These are phyloP conservation scores for Dasyornis broadbenti DNA, from an alignment of 2,113 vertebrate species.

Conservation along the genomic window DNA sequence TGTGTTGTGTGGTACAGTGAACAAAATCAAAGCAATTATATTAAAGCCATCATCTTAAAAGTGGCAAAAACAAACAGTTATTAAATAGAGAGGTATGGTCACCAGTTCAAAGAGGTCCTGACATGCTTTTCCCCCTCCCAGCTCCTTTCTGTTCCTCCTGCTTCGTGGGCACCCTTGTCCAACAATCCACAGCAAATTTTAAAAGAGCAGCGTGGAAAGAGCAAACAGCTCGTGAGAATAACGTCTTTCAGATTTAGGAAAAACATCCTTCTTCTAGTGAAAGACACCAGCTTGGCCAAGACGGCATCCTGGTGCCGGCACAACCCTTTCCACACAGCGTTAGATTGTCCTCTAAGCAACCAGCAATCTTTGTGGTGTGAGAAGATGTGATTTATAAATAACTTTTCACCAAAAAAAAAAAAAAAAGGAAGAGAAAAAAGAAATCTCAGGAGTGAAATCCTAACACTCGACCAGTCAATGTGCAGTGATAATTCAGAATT, in stretches of 20 bases:
- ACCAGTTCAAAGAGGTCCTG: not conserved
- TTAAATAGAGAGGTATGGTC: not conserved
- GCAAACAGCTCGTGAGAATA: not conserved
- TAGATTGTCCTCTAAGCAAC: not conserved
- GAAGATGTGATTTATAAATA: not conserved
- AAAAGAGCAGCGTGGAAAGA: not conserved
- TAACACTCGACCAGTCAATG: not conserved
- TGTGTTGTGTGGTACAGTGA: not conserved
- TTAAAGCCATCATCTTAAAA: not conserved
- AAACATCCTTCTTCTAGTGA: not conserved
- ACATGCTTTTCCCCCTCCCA: not conserved
- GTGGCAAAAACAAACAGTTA: not conserved
- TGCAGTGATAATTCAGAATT: not conserved
- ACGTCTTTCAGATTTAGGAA: not conserved
- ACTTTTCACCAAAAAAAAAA: not conserved
- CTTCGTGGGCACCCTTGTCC: rapidly evolving
- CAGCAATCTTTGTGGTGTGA: not conserved
- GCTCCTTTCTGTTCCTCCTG: not conserved
- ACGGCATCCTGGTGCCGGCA: not conserved
- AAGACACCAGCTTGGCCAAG: not conserved
- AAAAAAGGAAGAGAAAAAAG: too few species aligned
- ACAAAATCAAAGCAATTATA: not conserved
- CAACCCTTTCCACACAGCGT: not conserved
- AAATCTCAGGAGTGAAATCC: not conserved
- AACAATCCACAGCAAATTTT: not conserved